Conservation (phyloP, 2,113 vertebrate species). For the Solenodon paradoxus region DNA sequence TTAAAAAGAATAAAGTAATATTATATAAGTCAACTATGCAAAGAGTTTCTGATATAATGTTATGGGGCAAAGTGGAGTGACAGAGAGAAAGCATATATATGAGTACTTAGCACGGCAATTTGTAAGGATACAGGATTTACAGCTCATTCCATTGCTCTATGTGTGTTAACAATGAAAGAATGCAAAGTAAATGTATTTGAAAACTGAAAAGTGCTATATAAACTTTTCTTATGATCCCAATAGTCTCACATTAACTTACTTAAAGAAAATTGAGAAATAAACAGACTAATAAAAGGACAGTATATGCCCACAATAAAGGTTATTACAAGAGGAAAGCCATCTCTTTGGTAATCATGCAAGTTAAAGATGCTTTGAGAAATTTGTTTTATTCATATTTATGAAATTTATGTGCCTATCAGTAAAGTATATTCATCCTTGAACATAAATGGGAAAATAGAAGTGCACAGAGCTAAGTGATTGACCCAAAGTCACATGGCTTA, state of each 20-base stretch:
- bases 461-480: background rate
- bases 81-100: background rate
- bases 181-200: background rate
- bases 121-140: background rate
- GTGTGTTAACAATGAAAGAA: background rate
- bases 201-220: background rate
- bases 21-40: background rate
- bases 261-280: slow-evolving; percentile 8
- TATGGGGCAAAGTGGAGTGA: background rate
- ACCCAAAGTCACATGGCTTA: background rate
- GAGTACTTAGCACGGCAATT: background rate
- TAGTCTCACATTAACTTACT: background rate
- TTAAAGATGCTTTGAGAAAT: background rate
- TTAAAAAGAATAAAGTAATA: background rate
- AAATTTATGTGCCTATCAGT: background rate
- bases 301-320: background rate
- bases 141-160: background rate
- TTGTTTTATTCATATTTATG: background rate
- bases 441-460: background rate
- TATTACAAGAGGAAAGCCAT: background rate
- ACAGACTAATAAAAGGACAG: background rate
- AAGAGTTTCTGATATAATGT: background rate
- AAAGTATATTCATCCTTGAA: background rate
- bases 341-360: background rate
- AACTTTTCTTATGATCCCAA: background rate